These are phyloP conservation scores for Cataglyphis rosenhaueri DNA, from an alignment of 2,888 invertebrate species.

Conservation along the genomic window DNA sequence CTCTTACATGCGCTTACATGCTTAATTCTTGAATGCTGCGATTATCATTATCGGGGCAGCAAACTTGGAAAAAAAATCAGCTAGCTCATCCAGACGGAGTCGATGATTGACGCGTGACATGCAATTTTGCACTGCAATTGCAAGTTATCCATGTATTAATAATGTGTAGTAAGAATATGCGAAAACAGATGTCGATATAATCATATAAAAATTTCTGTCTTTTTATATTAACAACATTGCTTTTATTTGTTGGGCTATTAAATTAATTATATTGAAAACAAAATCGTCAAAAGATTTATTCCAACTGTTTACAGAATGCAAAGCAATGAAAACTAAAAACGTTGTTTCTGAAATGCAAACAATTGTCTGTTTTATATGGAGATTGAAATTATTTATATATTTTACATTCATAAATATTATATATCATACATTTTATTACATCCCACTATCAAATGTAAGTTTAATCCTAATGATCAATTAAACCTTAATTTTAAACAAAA, in stretches of 20 bases:
- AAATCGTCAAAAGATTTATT: not conserved
- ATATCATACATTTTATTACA: not conserved
- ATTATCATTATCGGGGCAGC: conserved; percentile 34
- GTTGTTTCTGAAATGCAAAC: not conserved
- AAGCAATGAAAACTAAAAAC: not conserved
- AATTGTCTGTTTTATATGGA: not conserved
- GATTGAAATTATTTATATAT: not conserved
- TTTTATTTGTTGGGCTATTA: not conserved
- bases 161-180: not conserved
- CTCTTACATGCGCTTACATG: not conserved
- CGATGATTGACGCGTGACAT: not conserved
- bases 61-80: conserved; percentile 36
- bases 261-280: not conserved
- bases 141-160: conserved; percentile 11
- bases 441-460: not conserved
- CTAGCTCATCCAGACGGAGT: not conserved
- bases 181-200: not conserved
- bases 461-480: not conserved
- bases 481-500: not conserved
- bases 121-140: not conserved
- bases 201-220: not conserved
- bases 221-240: not conserved
- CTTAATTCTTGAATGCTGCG: conserved; percentile 16
- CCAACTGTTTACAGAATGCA: not conserved
- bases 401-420: not conserved